Evolutionary conservation across 2,113 vertebrate genomes (phyloP).

Genomic region (Steatornis caripensis): DNA sequence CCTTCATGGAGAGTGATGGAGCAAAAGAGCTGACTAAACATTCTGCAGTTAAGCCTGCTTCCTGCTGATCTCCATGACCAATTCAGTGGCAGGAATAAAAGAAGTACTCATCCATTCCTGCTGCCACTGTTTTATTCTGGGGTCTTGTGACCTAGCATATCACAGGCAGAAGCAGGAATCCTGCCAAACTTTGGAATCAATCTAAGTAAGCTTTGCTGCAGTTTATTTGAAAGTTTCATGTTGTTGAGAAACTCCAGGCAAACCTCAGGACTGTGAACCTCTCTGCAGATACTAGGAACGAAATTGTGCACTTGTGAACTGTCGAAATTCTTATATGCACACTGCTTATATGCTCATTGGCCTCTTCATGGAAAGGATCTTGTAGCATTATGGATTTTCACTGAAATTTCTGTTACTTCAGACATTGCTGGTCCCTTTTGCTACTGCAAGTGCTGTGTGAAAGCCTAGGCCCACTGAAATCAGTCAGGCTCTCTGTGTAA

Average conservation of each 20-base stretch:
- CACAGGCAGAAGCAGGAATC: neutral
- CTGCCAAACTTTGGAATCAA: neutral
- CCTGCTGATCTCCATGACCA: neutral
- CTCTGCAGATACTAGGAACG: neutral
- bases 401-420: neutral
- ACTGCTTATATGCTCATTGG: neutral
- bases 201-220: neutral
- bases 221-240: neutral
- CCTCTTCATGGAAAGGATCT: neutral
- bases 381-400: neutral
- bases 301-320: neutral
- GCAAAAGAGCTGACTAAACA: neutral
- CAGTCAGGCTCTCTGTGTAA: neutral
- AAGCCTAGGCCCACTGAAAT: neutral
- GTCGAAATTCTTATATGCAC: neutral
- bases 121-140: neutral
- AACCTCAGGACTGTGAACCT: neutral
- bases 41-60: neutral
- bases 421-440: neutral
- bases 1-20: neutral
- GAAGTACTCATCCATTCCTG: neutral
- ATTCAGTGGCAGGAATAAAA: neutral
- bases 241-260: neutral
- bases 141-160: neutral
- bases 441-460: neutral